phyloP scores from a whole-genome alignment of 2,888 invertebrate species.

The Eupithecia subfuscata region DNA sequence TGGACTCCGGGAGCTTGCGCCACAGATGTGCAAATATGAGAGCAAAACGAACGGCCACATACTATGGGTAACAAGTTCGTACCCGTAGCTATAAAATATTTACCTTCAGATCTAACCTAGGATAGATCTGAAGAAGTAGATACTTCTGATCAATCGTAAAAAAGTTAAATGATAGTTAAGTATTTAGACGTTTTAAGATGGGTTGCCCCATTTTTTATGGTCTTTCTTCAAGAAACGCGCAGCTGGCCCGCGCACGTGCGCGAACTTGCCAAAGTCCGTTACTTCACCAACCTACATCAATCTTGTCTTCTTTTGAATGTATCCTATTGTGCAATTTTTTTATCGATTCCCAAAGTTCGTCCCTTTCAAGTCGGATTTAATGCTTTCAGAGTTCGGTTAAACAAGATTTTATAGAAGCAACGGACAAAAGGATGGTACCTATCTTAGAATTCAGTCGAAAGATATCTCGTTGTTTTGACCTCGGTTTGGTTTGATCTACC shows the following conservation, averaged over 20 bases:
- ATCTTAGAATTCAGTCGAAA: neutral
- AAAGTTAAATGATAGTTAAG: neutral
- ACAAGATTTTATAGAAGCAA: neutral
- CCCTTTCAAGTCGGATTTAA: constrained; percentile 35
- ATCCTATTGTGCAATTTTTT: constrained; percentile 64
- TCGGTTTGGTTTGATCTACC: neutral
- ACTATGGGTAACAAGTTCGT: too few species aligned
- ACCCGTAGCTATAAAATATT: too few species aligned
- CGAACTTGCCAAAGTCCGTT: constrained; percentile 71
- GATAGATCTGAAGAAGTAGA: too few species aligned
- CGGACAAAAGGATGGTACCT: neutral
- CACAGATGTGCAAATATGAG: too few species aligned
- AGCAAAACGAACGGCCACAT: too few species aligned
- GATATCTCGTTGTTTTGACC: neutral
- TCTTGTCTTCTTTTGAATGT: constrained; percentile 74
- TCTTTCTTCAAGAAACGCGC: constrained; percentile 46
- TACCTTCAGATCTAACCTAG: neutral
- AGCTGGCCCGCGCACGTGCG: constrained; percentile 80
- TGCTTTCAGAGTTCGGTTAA: constrained; percentile 16
- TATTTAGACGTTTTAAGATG: neutral
- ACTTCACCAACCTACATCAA: constrained; percentile 68
- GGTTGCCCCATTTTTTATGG: constrained; percentile 45
- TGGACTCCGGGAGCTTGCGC: too few species aligned
- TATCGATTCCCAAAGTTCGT: constrained; percentile 35
- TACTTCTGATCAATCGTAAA: neutral